Percentiles rank a stretch among this genome's conserved stretches.
Evolutionary conservation across 2,888 invertebrate species (phyloP).

Genomic region (Drosophila yooni): DNA sequence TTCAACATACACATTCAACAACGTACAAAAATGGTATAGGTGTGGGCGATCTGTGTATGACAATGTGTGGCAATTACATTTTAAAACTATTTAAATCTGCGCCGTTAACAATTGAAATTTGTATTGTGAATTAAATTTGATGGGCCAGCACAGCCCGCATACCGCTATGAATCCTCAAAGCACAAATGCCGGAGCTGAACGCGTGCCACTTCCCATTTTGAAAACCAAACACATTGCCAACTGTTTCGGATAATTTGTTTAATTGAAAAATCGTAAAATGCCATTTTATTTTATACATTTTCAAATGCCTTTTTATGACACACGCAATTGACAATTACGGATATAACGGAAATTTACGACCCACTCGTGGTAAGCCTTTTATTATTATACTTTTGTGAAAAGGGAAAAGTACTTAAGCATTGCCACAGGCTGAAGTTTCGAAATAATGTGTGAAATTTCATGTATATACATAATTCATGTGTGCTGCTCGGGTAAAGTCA

Average conservation of each 20-base stretch:
- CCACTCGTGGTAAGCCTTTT: slow-evolving; percentile 53
- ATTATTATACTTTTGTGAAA: slow-evolving; percentile 19
- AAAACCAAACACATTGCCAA: slow-evolving; percentile 30
- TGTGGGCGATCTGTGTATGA: slow-evolving; percentile 69
- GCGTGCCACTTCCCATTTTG: slow-evolving; percentile 60
- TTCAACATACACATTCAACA: slow-evolving; percentile 9
- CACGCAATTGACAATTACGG: slow-evolving; percentile 74
- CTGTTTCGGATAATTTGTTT: slow-evolving; percentile 73
- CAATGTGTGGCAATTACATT: slow-evolving; percentile 64
- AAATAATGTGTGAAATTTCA: neutral
- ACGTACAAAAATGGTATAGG: slow-evolving; percentile 22
- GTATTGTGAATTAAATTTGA: slow-evolving; percentile 65
- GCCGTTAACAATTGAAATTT: slow-evolving; percentile 64
- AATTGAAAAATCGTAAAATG: slow-evolving; percentile 82
- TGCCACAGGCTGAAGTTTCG: neutral
- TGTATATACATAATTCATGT: slow-evolving; percentile 3
- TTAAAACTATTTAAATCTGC: slow-evolving; percentile 75
- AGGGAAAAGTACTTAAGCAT: slow-evolving; percentile 6
- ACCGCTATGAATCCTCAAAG: slow-evolving; percentile 12
- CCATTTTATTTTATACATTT: slow-evolving; percentile 39
- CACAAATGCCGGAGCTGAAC: slow-evolving; percentile 24
- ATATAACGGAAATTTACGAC: slow-evolving; percentile 67
- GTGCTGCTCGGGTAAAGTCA: slow-evolving; percentile 10
- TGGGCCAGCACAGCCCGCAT: slow-evolving; percentile 49
- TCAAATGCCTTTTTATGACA: slow-evolving; percentile 77